Evolutionary conservation across 2,888 invertebrate species (phyloP).

Genomic region (Brachylomia viminalis): DNA sequence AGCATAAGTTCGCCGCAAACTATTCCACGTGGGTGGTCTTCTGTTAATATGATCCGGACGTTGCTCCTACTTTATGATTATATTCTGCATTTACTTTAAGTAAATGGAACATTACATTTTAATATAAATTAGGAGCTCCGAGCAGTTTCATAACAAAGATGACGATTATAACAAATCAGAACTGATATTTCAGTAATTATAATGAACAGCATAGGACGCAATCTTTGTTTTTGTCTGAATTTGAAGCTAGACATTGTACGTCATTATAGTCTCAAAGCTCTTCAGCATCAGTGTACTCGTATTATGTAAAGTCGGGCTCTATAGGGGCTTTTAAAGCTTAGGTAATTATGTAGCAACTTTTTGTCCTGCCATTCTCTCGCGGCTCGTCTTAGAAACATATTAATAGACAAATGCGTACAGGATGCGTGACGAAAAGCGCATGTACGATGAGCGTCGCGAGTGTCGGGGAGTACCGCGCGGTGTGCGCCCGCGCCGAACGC

Average conservation of each 20-base stretch:
- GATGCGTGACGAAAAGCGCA: conserved; percentile 86
- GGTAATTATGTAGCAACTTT: conserved; percentile 42
- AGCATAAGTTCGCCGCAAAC: conserved; percentile 80
- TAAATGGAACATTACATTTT: conserved; percentile 30
- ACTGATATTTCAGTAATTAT: conserved; percentile 27
- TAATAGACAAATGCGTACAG: conserved; percentile 78
- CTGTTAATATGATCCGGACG: conserved; percentile 60
- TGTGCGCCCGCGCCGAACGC: conserved; percentile 80
- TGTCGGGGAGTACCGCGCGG: conserved; percentile 70
- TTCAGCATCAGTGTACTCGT: conserved; percentile 11
- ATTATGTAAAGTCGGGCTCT: conserved; percentile 5
- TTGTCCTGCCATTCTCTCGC: conserved; percentile 50
- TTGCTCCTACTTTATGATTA: conserved; percentile 52
- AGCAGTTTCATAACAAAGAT: conserved; percentile 10
- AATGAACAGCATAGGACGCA: conserved; percentile 1
- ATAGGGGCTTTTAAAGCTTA: conserved; percentile 8
- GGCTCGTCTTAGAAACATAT: conserved; percentile 62
- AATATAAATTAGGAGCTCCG: conserved; percentile 32
- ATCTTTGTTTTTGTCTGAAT: conserved; percentile 13
- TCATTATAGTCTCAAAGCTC: conserved; percentile 16
- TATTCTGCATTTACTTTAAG: conserved; percentile 33
- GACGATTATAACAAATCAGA: conserved; percentile 25
- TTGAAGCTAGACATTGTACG: conserved; percentile 24
- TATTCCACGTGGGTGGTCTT: conserved; percentile 84
- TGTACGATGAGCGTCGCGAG: conserved; percentile 73